Evolutionary conservation across 2,113 vertebrate species (phyloP).

Genomic region (Cyphotilapia sp.): DNA sequence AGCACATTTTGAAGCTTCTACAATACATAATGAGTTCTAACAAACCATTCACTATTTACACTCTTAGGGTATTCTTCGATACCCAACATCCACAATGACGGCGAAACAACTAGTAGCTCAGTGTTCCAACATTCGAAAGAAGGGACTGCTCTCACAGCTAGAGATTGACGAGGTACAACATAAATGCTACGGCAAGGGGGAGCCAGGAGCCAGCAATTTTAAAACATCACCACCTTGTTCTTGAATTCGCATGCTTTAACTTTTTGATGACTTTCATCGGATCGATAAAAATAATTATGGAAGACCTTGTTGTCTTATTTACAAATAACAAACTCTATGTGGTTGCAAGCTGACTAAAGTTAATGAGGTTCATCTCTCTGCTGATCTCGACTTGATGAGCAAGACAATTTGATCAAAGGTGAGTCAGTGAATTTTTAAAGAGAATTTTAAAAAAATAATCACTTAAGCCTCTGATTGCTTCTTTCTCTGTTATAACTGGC

Average conservation of each 20-base stretch:
- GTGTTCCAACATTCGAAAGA: too few relatives aligned
- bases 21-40: background rate
- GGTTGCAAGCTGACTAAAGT: background rate
- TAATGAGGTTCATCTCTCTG: background rate
- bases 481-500: background rate
- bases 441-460: background rate
- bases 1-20: background rate
- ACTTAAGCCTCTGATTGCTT: background rate
- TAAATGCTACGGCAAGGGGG: too few relatives aligned
- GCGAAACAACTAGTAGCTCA: too few relatives aligned
- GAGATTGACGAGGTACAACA: too few relatives aligned
- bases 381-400: background rate
- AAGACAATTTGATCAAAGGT: background rate
- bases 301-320: background rate
- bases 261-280: background rate
- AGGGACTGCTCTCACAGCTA: too few relatives aligned
- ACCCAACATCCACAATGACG: too few relatives aligned
- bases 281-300: background rate
- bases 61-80: background rate
- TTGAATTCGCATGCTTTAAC: background rate
- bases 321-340: background rate
- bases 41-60: background rate
- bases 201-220: too few relatives aligned
- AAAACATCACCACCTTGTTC: background rate
- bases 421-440: background rate